Percentiles rank a stretch among this genome's conserved stretches.
Evolutionary conservation across 2,888 invertebrate species (phyloP).

Genomic region (Polyommatus iphigenia): DNA sequence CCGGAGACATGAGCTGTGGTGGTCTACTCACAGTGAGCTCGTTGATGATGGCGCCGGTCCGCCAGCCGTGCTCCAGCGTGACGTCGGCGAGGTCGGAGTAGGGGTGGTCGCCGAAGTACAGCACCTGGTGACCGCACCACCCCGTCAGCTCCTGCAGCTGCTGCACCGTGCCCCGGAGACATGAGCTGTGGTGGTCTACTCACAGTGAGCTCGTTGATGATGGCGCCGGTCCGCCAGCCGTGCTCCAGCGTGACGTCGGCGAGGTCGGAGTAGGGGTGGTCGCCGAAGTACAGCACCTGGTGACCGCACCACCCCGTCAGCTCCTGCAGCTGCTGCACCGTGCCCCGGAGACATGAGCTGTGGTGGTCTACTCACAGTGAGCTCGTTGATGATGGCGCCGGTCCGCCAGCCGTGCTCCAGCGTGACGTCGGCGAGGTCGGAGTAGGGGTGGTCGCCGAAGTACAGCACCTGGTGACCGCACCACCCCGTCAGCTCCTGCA

Average conservation of each 20-base stretch:
- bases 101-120: conserved; percentile 99
- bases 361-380: conserved; percentile 77
- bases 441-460: conserved; percentile 99
- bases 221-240: conserved; percentile 98
- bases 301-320: conserved; percentile 96
- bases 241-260: conserved; percentile 97
- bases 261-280: conserved; percentile 98
- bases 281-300: conserved; percentile 97
- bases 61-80: conserved; percentile 97
- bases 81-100: conserved; percentile 98
- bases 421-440: conserved; percentile 97
- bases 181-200: too few relatives aligned
- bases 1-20: conserved; percentile 65
- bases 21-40: conserved; percentile 85
- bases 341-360: conserved; percentile 83
- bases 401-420: conserved; percentile 98
- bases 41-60: conserved; percentile 97
- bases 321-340: conserved; percentile 85
- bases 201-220: conserved; percentile 94
- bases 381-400: conserved; percentile 97
- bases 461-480: conserved; percentile 94
- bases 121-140: conserved; percentile 94
- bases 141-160: conserved; percentile 92
- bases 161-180: conserved; percentile 86
- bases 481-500: conserved; percentile 97